phyloP scores from a whole-genome alignment of 2,113 vertebrate species.

The Lynx canadensis region DNA sequence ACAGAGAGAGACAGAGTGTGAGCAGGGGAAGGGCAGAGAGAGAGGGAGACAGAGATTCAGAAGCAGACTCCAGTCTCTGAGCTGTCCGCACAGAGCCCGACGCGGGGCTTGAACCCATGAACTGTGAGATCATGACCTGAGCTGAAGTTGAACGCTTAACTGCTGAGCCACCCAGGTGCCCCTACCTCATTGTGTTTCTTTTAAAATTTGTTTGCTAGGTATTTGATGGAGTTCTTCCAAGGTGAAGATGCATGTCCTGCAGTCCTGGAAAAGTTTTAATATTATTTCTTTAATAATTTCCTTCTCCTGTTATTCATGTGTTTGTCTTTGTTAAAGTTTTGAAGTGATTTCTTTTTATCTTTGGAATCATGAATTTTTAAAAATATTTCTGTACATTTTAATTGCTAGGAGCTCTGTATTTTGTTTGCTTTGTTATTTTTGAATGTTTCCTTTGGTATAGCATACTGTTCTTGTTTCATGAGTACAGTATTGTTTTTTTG shows the following conservation, averaged over 20 bases:
- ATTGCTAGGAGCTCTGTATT: background rate
- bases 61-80: too few species aligned
- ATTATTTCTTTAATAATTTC: background rate
- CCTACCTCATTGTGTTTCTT: background rate
- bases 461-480: slow-evolving; percentile 52
- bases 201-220: background rate
- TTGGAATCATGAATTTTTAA: background rate
- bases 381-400: background rate
- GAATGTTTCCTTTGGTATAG: background rate
- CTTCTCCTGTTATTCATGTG: background rate
- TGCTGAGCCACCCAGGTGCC: too few species aligned
- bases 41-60: too few species aligned
- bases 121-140: too few species aligned
- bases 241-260: background rate
- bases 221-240: background rate
- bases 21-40: too few species aligned
- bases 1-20: too few species aligned
- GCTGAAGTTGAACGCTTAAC: too few species aligned
- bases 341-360: slow-evolving; percentile 36
- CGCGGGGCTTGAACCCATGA: too few species aligned
- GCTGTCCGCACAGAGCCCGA: too few species aligned
- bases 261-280: background rate
- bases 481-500: background rate
- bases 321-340: slow-evolving; percentile 32
- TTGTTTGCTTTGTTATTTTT: background rate